Evolutionary conservation across 1,140 invertebrate genomes (phyloP).

Genomic region (Schmidtea mediterranea): DNA sequence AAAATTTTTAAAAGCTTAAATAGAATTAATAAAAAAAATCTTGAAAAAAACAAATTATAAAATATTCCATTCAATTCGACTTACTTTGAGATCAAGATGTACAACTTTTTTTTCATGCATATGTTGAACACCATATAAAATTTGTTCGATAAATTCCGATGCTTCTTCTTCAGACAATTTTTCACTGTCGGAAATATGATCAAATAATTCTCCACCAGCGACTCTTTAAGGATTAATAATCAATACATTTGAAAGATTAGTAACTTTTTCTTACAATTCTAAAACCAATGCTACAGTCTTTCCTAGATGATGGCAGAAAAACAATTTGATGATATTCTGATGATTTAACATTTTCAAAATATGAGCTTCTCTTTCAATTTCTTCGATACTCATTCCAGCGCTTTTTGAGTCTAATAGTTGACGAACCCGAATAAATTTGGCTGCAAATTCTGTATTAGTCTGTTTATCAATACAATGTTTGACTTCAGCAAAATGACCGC

Average conservation of each 20-base stretch:
- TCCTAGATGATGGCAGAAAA: constrained; percentile 31
- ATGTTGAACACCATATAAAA: constrained; percentile 30
- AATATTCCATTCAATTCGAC: too few relatives aligned
- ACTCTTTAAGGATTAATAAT: constrained; percentile 20
- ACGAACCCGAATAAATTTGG: constrained; percentile 63
- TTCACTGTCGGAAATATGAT: constrained; percentile 32
- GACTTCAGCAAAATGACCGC: constrained; percentile 72
- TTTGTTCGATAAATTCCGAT: constrained; percentile 31
- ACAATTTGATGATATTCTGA: constrained; percentile 31
- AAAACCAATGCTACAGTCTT: constrained; percentile 31
- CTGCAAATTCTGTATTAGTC: constrained; percentile 54
- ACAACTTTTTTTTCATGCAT: constrained; percentile 31
- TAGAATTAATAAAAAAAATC: too few relatives aligned
- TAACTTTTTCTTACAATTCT: constrained; percentile 29
- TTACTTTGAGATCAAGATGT: constrained; percentile 32
- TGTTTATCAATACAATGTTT: constrained; percentile 49
- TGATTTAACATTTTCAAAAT: constrained; percentile 31
- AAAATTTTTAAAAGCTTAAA: too few relatives aligned
- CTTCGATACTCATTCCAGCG: constrained; percentile 13
- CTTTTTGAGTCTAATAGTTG: constrained; percentile 10
- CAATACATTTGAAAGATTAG: neutral
- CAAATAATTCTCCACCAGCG: constrained; percentile 33
- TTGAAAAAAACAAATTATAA: too few relatives aligned
- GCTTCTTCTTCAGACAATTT: constrained; percentile 32
- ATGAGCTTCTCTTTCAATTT: constrained; percentile 31